Percentiles rank a stretch among this genome's conserved stretches.
These are phyloP conservation scores for Puntigrus tetrazona DNA, from an alignment of 2,113 vertebrate genomes.

Conservation along the genomic window DNA sequence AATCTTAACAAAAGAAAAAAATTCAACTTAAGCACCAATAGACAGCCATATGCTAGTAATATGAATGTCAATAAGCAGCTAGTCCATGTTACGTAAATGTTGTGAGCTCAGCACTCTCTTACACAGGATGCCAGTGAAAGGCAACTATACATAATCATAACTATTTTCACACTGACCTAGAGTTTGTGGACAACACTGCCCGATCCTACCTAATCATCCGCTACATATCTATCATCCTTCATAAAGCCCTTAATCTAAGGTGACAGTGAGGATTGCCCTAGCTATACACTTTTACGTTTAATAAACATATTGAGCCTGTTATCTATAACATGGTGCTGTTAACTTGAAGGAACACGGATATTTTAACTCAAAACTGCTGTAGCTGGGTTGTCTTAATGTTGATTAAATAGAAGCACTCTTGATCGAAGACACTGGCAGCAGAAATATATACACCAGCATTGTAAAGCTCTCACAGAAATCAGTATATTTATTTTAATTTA, in stretches of 20 bases:
- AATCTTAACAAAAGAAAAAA: too few relatives aligned
- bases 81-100: not conserved
- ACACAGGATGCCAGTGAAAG: conserved; percentile 7
- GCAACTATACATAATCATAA: conserved; percentile 42
- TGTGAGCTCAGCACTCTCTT: not conserved
- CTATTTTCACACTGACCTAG: conserved; percentile 31
- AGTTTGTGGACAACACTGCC: conserved; percentile 17
- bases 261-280: conserved; percentile 59
- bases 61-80: not conserved
- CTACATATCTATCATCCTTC: conserved; percentile 63
- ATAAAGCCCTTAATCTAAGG: conserved; percentile 64
- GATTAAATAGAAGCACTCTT: not conserved
- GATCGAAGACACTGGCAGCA: not conserved
- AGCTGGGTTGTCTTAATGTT: not conserved
- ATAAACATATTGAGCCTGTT: not conserved
- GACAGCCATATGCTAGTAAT: not conserved
- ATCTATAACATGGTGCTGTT: not conserved
- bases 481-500: conserved; percentile 63
- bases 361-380: not conserved
- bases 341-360: not conserved
- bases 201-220: conserved; percentile 4
- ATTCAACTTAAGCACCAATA: not conserved
- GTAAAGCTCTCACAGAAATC: conserved; percentile 37
- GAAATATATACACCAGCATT: conserved; percentile 44
- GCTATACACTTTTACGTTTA: not conserved